Base-by-base conservation (phyloP, 2,797 vertebrate species). In the Lindbergichthys nudifrons region DNA sequence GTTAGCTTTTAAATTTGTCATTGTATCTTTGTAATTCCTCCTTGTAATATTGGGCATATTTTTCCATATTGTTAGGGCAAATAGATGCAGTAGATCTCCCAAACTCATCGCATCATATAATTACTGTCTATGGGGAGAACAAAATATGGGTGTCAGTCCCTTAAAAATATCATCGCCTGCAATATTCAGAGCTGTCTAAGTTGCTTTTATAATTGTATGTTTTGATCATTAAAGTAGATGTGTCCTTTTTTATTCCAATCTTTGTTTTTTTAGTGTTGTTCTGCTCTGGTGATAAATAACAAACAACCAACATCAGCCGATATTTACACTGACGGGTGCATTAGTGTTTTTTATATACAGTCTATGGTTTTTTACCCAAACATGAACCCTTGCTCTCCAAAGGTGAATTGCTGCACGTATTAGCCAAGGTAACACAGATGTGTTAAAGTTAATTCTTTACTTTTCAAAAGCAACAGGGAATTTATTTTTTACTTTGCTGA, bases 241-340 rank as follows among this genome's bases (percentile, higher is more conserved):
- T 61, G 14, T 46, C 1, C 0, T 19, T 53, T 36, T 45, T 4
- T 36, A 4, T 60, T 43, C 23, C 21, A 15, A 23, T 56, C 26
- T 4, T 15, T 45, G n/a, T 62, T 18, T 67, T 18, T 56, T 21
- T 61, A 15, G 8, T 14, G 8, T 48, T 1, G 36, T 63, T 74
- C 23, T 47, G 50, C 59, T 63, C 14, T 48, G 23, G 4, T 54
- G 39, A 70, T 50, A 15, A n/a, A 47, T n/a, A 58, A 46, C 56
- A 48, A 67, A 32, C 41, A 10, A 42, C 26, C 21, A 15, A 15
- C 41, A 39, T 53, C 26, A 63, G 26, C n/a, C 47, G 39, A 32
- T 15, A 47, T 48, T 52, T 52, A 30, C 18, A 45, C 1, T 7
- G n/a, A 61, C 61, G 21, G 42, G 5, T 64, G 19, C 30, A 14